phyloP scores from a whole-genome alignment of 2,113 vertebrate genomes.

The Nansenia antarctica region DNA sequence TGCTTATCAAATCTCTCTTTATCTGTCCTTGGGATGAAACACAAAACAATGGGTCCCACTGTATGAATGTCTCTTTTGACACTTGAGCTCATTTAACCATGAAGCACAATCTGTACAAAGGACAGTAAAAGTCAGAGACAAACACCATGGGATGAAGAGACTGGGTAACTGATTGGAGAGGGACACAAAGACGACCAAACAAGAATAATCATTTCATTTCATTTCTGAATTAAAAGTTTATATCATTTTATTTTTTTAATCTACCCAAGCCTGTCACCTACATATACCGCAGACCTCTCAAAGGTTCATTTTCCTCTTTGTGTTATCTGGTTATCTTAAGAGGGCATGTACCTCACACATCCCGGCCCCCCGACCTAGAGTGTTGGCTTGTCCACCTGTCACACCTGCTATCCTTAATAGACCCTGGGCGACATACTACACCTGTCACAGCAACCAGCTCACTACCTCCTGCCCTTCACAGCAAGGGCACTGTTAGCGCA shows the following conservation, averaged over 20 bases:
- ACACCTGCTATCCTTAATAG: slow-evolving; percentile 60
- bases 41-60: background rate
- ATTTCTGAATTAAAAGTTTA: background rate
- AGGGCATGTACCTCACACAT: background rate
- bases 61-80: background rate
- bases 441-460: slow-evolving; percentile 14
- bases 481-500: slow-evolving; percentile 68
- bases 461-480: slow-evolving; percentile 54
- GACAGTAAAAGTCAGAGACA: background rate
- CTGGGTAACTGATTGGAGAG: slow-evolving; percentile 5
- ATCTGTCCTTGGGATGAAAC: background rate
- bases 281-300: background rate
- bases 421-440: slow-evolving; percentile 26
- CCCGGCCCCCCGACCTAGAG: slow-evolving; percentile 20
- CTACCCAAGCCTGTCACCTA: too few relatives aligned
- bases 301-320: background rate
- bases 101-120: slow-evolving; percentile 10
- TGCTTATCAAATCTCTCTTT: background rate
- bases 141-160: slow-evolving; percentile 1
- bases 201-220: background rate
- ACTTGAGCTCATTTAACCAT: slow-evolving; percentile 14
- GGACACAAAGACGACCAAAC: background rate
- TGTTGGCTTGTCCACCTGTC: slow-evolving; percentile 54
- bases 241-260: background rate
- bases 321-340: background rate